Evolutionary conservation across 2,888 invertebrate species (phyloP), one percentile per base, ranked within the genome.

Genomic region (Corbicula japonica): DNA sequence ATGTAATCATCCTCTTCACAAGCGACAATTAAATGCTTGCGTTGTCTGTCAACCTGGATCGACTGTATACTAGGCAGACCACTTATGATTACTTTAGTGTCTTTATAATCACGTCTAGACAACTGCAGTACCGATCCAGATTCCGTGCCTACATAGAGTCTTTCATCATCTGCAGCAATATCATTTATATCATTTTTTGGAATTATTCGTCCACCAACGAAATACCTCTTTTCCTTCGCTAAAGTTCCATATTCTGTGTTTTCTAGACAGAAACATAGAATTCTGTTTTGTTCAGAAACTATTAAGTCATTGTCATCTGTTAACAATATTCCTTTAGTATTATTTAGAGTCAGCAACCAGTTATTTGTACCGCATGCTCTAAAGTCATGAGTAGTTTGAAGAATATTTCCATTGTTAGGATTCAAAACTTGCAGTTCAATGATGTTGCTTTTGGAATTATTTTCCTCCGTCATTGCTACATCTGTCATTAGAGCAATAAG

Each of bases 401-500:
- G 28, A 28, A 54, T 1, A 10, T 4, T 23, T 30, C 54, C 54
- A 28, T 30, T 12, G 30, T 30, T 18, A 12, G 30, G 30, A 12
- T 54, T 28, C 30, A 28, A 32, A 23, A 54, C 8, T 15, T 54
- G 30, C n/a, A 54, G 2, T 30, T 54, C 30, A 10, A 54, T 54
- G 12, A n/a, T 30, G 23, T 54, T 32, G 32, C 32, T 32, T 30
- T 54, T 30, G 12, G 54, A 28, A 30, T 30, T 30, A 23, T 10
- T 54, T 2, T 54, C 15, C 12, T 2, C n/a, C 1, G 1, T 23
- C 28, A 30, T 32, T 12, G 28, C 54, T 5, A 4, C 30, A 23
- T 54, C 54, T 30, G 30, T 15, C 54, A 54, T 54, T 28, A 54
- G 28, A 30, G 54, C 54, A 28, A 54, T 18, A 15, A 54, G 28